Percentiles rank a stretch among this genome's conserved stretches.
These are phyloP conservation scores for Pseudochirops corinnae DNA, from an alignment of 2,797 vertebrate genomes.

Conservation along the genomic window DNA sequence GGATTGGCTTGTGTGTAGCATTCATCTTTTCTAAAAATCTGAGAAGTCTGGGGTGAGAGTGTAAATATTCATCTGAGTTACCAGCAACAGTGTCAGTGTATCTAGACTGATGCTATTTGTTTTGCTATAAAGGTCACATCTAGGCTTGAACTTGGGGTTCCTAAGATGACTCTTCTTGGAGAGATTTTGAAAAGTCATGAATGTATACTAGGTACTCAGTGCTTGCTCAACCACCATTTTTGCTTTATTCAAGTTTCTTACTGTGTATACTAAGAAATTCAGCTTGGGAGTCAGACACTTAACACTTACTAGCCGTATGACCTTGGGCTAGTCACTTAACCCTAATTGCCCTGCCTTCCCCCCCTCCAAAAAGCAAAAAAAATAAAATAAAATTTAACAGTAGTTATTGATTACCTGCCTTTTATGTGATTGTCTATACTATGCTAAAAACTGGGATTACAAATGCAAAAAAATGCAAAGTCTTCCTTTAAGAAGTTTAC, in stretches of 20 bases:
- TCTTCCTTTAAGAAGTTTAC: background rate
- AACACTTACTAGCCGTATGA: no score
- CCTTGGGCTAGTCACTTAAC: no score
- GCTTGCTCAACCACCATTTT: slow-evolving; percentile 37
- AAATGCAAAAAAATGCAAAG: background rate
- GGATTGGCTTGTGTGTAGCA: background rate
- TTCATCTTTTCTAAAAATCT: slow-evolving; percentile 30
- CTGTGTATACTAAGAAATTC: background rate
- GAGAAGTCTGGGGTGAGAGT: slow-evolving; percentile 32
- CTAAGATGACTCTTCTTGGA: background rate
- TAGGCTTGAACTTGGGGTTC: slow-evolving; percentile 25
- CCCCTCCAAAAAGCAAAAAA: no score
- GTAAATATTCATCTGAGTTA: slow-evolving; percentile 28
- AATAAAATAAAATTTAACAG: background rate
- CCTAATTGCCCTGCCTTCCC: no score
- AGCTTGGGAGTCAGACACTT: no score
- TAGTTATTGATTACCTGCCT: background rate
- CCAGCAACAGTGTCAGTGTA: slow-evolving; percentile 48
- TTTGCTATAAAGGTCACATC: slow-evolving; percentile 55
- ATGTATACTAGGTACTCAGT: background rate
- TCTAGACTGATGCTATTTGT: slow-evolving; percentile 38
- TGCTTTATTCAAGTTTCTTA: slow-evolving; percentile 27
- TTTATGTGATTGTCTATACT: background rate
- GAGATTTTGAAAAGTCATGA: slow-evolving; percentile 26
- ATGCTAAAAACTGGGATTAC: background rate